phyloP scores from a whole-genome alignment of 2,888 invertebrate genomes.

The Spicauda simplicius region DNA sequence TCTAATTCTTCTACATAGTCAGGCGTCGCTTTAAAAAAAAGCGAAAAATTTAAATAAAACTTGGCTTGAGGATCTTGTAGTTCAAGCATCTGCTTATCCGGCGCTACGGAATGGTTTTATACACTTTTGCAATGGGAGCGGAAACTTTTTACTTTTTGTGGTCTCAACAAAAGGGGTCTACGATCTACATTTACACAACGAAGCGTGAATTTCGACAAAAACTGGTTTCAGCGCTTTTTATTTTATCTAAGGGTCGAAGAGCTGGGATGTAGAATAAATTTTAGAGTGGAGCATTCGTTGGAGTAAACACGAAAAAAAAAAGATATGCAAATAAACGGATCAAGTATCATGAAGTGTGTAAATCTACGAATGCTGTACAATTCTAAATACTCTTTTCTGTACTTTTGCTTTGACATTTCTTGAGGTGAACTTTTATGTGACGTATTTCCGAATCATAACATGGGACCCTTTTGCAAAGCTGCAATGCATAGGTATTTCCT shows the following conservation, averaged over 20 bases:
- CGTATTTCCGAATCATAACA: too few relatives aligned
- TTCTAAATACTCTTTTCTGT: not conserved
- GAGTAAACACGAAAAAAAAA: not conserved
- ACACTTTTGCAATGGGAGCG: not conserved
- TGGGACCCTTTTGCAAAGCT: too few relatives aligned
- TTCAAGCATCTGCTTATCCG: too few relatives aligned
- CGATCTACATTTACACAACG: constrained; percentile 34
- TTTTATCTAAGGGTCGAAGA: constrained; percentile 24
- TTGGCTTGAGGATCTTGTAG: too few relatives aligned
- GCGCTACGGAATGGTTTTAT: too few relatives aligned
- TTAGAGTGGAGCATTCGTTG: not conserved
- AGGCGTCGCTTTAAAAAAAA: too few relatives aligned
- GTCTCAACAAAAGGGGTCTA: constrained; percentile 28
- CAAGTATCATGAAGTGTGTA: not conserved
- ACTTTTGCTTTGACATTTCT: too few relatives aligned
- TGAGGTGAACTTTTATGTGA: too few relatives aligned
- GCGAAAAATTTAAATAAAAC: too few relatives aligned
- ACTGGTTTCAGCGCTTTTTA: constrained; percentile 23
- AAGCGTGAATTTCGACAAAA: constrained; percentile 35
- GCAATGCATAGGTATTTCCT: too few relatives aligned
- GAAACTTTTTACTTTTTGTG: constrained; percentile 27
- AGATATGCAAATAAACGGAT: not conserved
- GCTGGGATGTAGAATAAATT: constrained; percentile 12
- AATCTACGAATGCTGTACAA: not conserved
- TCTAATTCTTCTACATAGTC: too few relatives aligned